Evolutionary conservation across 2,113 vertebrate genomes (phyloP), one percentile per base, ranked within the genome.

Genomic region (Chloebia gouldiae): DNA sequence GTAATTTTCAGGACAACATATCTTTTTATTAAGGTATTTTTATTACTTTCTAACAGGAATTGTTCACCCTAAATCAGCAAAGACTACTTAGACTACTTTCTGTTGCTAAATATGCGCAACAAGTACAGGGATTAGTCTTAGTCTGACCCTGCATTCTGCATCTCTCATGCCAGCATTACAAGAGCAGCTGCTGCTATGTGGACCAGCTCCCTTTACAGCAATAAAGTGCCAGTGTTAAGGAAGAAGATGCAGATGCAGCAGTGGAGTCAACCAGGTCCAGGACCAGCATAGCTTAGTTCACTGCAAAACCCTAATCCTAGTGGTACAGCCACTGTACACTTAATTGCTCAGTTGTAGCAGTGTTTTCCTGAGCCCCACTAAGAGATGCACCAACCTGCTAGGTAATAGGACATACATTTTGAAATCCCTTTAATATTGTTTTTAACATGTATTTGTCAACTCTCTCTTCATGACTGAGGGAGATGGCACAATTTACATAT

Each of bases 1-100:
- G 15, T 18, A 0, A 6, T 81, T 88, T 66, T 70, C 24, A 65
- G 45, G 15, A 47, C 16, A 33, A 39, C 1, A 0, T 23, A 30
- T 10, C 13, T 35, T 60, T 76, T 66, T 61, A 47, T 47, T 80
- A 53, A 63, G 4, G 11, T 49, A 45, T n/a, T n/a, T n/a, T n/a
- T n/a, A 30, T 37, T 20, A 54, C 13, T 50, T 80, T 59, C 9
- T 56, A 90, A 68, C 10, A 49, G 59, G 12, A 69, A 25, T 35
- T 65, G 18, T 81, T 85, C 22, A 33, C 24, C 2, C 0, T 33
- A 69, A 61, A 8, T 18, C 59, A 87, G 60, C 24, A 78, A 73
- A 78, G 39, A 39, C 12, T 39, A 39, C 39, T 61, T 54, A 24
- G 35, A 54, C 28, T 54, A n/a, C 16, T 40, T 54, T 49, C 24